These are phyloP conservation scores for Acromyrmex heyeri DNA, from an alignment of 1,140 invertebrate genomes.

Conservation along the genomic window DNA sequence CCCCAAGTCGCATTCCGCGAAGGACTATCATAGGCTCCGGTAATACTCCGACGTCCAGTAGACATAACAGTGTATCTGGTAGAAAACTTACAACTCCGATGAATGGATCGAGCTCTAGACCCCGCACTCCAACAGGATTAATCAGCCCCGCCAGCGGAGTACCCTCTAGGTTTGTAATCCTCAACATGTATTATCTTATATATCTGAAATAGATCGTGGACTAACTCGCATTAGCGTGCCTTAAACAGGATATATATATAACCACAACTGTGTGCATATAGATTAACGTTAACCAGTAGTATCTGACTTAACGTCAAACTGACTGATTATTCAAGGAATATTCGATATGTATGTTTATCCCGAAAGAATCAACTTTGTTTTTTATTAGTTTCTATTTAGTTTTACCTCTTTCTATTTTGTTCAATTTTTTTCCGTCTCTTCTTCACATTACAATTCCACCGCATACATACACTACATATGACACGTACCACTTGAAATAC, in stretches of 20 bases:
- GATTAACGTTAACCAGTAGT: neutral
- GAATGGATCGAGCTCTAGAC: constrained; percentile 88
- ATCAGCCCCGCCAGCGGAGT: constrained; percentile 89
- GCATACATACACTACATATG: neutral
- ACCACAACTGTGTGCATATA: constrained; percentile 32
- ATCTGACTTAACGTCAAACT: constrained; percentile 22
- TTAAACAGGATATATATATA: constrained; percentile 30
- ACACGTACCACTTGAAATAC: constrained; percentile 10
- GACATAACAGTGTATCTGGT: constrained; percentile 85
- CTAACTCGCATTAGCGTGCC: constrained; percentile 57
- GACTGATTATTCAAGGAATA: constrained; percentile 35
- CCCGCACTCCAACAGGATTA: constrained; percentile 91
- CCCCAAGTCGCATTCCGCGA: constrained; percentile 92
- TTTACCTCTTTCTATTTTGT: neutral
- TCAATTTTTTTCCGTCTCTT: neutral
- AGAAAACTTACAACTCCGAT: constrained; percentile 80
- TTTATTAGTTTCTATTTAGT: neutral
- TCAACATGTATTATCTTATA: neutral
- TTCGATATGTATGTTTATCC: constrained; percentile 33
- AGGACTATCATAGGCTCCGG: constrained; percentile 88
- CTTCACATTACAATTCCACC: neutral
- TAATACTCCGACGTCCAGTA: constrained; percentile 84
- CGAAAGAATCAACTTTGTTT: neutral
- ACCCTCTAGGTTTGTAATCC: constrained; percentile 88
- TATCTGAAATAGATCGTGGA: constrained; percentile 8